phyloP scores from a whole-genome alignment of 2,113 vertebrate genomes.

The Pollachius pollachius region DNA sequence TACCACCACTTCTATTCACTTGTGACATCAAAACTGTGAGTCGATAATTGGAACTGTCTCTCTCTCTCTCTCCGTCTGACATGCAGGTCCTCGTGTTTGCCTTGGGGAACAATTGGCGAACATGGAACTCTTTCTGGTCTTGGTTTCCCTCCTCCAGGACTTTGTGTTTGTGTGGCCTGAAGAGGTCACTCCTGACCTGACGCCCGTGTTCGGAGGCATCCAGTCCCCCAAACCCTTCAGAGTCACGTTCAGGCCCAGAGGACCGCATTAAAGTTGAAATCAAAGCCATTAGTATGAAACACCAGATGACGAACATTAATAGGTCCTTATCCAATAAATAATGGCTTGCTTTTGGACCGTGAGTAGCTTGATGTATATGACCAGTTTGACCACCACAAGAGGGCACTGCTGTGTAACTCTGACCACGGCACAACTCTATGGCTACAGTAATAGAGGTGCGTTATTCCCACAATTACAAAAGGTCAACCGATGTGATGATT shows the following conservation, averaged over 20 bases:
- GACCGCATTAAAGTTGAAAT: too few relatives aligned
- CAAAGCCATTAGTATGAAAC: neutral
- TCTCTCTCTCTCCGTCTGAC: neutral
- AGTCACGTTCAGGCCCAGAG: too few relatives aligned
- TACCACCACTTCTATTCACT: too few relatives aligned
- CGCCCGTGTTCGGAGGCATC: too few relatives aligned
- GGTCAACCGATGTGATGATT: neutral
- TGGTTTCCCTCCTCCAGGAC: slow-evolving; percentile 19
- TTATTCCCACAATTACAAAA: too few relatives aligned
- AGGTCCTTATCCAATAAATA: neutral
- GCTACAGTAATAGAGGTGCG: too few relatives aligned
- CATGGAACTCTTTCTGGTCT: slow-evolving; percentile 25
- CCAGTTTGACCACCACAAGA: slow-evolving; percentile 32
- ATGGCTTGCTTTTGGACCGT: neutral
- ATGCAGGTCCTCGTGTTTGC: slow-evolving; percentile 18
- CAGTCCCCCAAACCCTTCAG: too few relatives aligned
- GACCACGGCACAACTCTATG: too few relatives aligned
- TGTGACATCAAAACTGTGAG: too few relatives aligned
- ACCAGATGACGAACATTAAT: neutral
- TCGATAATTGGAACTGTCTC: too few relatives aligned
- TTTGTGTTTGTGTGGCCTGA: slow-evolving; percentile 30
- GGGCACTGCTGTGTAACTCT: slow-evolving; percentile 28
- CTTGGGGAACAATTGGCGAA: slow-evolving; percentile 13
- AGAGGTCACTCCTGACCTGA: slow-evolving; percentile 20
- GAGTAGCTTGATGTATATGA: neutral